Evolutionary conservation across 2,888 invertebrate species (phyloP).

Genomic region (Parthenolecanium corni): DNA sequence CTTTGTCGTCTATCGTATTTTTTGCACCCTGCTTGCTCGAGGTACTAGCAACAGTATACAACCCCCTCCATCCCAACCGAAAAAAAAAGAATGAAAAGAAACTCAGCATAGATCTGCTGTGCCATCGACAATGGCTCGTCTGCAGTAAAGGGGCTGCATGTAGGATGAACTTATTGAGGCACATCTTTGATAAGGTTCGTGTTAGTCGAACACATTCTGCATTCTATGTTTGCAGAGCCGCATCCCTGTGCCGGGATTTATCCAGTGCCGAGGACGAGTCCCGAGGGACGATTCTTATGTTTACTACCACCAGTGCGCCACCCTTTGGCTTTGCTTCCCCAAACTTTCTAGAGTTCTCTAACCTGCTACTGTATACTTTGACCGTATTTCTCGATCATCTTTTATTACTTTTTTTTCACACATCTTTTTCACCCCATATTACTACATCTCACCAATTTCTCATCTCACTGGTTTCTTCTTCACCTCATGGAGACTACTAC

Average conservation of each 20-base stretch:
- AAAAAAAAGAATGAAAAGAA: neutral
- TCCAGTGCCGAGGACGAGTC: conserved; percentile 26
- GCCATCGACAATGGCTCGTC: conserved; percentile 15
- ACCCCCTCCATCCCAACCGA: neutral
- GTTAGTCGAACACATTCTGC: too few relatives aligned
- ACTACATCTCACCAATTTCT: too few relatives aligned
- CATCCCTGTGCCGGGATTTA: conserved; percentile 24
- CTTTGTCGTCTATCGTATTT: neutral
- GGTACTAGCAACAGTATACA: neutral
- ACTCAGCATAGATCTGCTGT: conserved; percentile 8
- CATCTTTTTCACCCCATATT: too few relatives aligned
- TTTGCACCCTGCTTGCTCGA: neutral
- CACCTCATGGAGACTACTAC: too few relatives aligned
- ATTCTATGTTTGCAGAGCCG: conserved; percentile 2
- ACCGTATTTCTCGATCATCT: conserved; percentile 17
- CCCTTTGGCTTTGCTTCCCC: neutral
- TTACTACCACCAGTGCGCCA: conserved; percentile 1
- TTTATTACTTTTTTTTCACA: neutral
- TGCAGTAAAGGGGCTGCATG: neutral
- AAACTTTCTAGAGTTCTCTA: too few relatives aligned
- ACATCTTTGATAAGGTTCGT: conserved; percentile 26
- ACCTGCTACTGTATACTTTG: neutral
- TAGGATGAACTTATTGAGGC: conserved; percentile 24
- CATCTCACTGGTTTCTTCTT: too few relatives aligned
- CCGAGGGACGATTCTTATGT: conserved; percentile 19